Base-by-base conservation (phyloP, 2,888 invertebrate species). In the Ophion ventricosus region DNA sequence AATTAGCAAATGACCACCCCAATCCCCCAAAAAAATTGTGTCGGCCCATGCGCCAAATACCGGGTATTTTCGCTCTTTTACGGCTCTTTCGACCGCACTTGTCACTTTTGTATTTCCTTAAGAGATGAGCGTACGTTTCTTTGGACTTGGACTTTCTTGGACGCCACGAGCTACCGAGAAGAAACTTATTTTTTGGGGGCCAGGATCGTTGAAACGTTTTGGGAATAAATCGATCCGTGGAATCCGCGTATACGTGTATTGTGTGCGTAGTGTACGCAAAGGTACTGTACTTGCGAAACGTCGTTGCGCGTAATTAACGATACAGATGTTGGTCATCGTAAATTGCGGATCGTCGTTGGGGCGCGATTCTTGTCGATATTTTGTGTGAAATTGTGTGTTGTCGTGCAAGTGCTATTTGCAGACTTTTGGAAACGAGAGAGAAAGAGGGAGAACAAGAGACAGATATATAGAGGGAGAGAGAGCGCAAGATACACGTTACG, bases 401-500 rank as follows among this genome's bases (percentile, higher is more conserved):
- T 20, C 54, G 61, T 26, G 43, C 40, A 59, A 54, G 49, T n/a
- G n/a, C 63, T 78, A 7, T 78, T 78, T 70, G 70, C 61, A 49
- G 29, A 54, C 26, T 78, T 78, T 78, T 70, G 70, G 54, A 54
- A 63, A 78, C 56, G 56, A 35, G 20, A 7, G 40, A 40, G 63
- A 2, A 1, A 29, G 63, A 63, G 63, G 0, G 63, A 29, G 63
- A 63, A 14, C 11, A 17, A 29, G 63, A 63, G 63, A 63, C 10
- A 63, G 11, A 14, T 14, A 29, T 1, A 29, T 35, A 23, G 56
- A 54, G 43, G 29, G 29, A 63, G 35, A 35, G 35, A 35, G 35
- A 35, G 8, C 5, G 56, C 54, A 75, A 70, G 61, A 78, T 70
- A 78, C 23, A 72, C 72, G 79, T 79, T 79, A 56, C 25, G 64